Conservation (phyloP, 2,888 invertebrate species). For the Drosophila sordidapex region DNA sequence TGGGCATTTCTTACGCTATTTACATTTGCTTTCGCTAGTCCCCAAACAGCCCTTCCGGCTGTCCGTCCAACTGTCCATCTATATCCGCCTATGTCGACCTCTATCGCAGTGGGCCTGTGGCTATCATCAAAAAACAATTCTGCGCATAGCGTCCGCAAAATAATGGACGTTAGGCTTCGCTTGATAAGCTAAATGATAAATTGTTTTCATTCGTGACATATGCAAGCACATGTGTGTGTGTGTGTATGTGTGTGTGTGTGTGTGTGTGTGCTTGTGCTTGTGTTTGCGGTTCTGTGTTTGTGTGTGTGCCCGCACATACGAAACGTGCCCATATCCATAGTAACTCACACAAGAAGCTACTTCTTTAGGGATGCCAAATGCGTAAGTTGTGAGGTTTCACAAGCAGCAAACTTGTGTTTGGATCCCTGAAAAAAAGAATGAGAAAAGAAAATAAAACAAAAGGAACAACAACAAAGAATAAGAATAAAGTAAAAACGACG, state of each 20-base stretch:
- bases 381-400: conserved; percentile 56
- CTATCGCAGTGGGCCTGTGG: conserved; percentile 45
- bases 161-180: conserved; percentile 77
- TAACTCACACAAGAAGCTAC: conserved; percentile 21
- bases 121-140: conserved; percentile 79
- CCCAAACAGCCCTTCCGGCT: conserved; percentile 1
- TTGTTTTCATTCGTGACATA: conserved; percentile 79
- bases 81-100: conserved; percentile 15
- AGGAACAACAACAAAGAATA: conserved; percentile 31
- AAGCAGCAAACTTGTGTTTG: conserved; percentile 59
- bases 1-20: conserved; percentile 61
- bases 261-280: conserved; percentile 2
- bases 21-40: conserved; percentile 38
- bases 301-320: conserved; percentile 28
- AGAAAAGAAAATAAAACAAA: conserved; percentile 17
- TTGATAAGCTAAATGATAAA: conserved; percentile 80
- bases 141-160: conserved; percentile 73
- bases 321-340: conserved; percentile 37
- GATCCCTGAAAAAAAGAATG: conserved; percentile 30
- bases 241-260: conserved; percentile 6
- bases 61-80: conserved; percentile 14
- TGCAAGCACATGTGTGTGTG: conserved; percentile 42
- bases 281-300: conserved; percentile 3
- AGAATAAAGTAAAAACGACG: conserved; percentile 19
- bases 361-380: conserved; percentile 60